These are phyloP conservation scores for Ormyrus thymus DNA, from an alignment of 2,888 invertebrate genomes.

Conservation along the genomic window DNA sequence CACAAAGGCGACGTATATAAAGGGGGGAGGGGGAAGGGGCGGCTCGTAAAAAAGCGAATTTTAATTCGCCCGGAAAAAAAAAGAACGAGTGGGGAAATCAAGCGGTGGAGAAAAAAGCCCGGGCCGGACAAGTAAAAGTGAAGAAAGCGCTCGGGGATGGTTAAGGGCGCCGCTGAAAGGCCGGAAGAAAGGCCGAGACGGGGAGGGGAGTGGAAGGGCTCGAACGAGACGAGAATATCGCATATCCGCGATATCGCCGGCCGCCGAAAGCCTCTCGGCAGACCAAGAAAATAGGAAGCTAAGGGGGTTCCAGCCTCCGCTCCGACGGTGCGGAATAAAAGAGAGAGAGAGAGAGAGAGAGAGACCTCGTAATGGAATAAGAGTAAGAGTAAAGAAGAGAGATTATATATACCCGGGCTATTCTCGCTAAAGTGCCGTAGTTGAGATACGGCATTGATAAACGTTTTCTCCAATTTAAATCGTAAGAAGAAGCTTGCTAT, in stretches of 20 bases:
- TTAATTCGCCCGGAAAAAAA: slow-evolving; percentile 44
- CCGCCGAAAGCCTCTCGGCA: slow-evolving; percentile 1
- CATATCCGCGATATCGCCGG: slow-evolving; percentile 24
- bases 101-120: slow-evolving; percentile 5
- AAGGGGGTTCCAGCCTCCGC: neutral
- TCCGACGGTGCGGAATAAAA: neutral
- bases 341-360: slow-evolving; percentile 33
- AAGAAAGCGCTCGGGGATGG: slow-evolving; percentile 37
- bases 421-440: too few species aligned
- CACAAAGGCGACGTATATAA: slow-evolving; percentile 38
- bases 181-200: neutral
- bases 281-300: slow-evolving; percentile 31
- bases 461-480: too few species aligned
- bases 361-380: slow-evolving; percentile 42
- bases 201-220: neutral
- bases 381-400: slow-evolving; percentile 37
- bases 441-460: too few species aligned
- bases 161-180: slow-evolving; percentile 19
- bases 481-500: too few species aligned
- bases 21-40: slow-evolving; percentile 10
- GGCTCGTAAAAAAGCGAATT: slow-evolving; percentile 48
- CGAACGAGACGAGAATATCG: slow-evolving; percentile 48
- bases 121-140: slow-evolving; percentile 39
- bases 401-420: neutral
- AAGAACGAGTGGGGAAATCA: slow-evolving; percentile 29